Evolutionary conservation across 2,113 vertebrate genomes (phyloP).

Genomic region (Pungitius pungitius): DNA sequence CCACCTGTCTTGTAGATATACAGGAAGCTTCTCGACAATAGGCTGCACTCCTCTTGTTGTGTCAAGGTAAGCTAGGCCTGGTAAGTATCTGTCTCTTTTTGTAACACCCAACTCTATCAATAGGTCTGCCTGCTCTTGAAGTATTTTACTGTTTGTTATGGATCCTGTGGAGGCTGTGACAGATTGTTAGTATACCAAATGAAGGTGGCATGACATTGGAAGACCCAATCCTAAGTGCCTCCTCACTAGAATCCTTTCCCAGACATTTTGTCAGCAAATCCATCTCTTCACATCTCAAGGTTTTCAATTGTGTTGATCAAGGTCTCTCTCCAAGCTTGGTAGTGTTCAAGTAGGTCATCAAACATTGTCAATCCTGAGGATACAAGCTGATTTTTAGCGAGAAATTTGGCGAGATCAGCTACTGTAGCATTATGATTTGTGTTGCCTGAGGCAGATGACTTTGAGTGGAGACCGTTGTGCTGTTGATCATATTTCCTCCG

Average conservation of each 20-base stretch:
- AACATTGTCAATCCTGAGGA: neutral
- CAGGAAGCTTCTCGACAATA: neutral
- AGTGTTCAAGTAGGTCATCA: neutral
- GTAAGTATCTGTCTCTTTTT: neutral
- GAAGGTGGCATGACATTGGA: neutral
- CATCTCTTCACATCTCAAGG: neutral
- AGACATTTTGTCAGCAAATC: constrained; percentile 3
- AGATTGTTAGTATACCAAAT: neutral
- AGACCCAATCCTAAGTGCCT: neutral
- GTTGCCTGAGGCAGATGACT: too few species aligned
- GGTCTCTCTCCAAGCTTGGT: neutral
- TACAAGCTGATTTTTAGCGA: neutral
- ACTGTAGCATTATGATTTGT: neutral
- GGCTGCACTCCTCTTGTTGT: neutral
- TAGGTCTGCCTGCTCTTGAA: neutral
- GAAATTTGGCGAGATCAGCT: too few species aligned
- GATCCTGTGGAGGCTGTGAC: neutral
- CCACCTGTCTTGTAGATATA: neutral
- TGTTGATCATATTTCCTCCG: neutral
- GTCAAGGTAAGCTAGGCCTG: neutral
- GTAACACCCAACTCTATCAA: neutral
- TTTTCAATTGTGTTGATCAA: neutral
- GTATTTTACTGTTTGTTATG: neutral
- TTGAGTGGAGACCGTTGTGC: neutral
- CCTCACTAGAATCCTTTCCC: neutral